Conservation (phyloP, 2,888 invertebrate genomes). For the Lingula anatina region DNA sequence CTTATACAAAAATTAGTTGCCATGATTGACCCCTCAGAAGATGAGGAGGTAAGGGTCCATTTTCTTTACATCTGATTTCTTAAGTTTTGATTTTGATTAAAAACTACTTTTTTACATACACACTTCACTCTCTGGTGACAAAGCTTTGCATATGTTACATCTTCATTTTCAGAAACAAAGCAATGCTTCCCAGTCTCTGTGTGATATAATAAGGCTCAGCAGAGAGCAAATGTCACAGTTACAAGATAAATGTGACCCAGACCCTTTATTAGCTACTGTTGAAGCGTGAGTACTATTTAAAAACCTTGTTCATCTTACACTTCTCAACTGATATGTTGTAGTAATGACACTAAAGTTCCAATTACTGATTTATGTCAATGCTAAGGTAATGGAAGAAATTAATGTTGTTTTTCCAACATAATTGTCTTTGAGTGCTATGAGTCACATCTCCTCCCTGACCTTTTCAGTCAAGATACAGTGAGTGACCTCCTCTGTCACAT, state of each 20-base stretch:
- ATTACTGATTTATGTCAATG: too few species aligned
- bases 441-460: neutral
- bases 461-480: conserved; percentile 62
- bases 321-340: too few species aligned
- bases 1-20: conserved; percentile 75
- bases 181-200: conserved; percentile 82
- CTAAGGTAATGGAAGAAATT: too few species aligned
- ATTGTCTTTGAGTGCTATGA: too few species aligned
- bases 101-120: neutral
- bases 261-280: conserved; percentile 68
- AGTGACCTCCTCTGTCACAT: conserved; percentile 69
- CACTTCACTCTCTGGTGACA: too few species aligned
- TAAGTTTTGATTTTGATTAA: neutral
- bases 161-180: conserved; percentile 64
- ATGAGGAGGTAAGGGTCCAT: conserved; percentile 58
- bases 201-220: conserved; percentile 70
- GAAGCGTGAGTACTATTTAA: conserved; percentile 62
- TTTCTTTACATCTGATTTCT: neutral
- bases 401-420: too few species aligned
- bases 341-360: too few species aligned
- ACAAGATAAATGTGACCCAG: conserved; percentile 62
- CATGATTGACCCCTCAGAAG: conserved; percentile 63
- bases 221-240: conserved; percentile 47
- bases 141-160: too few species aligned
- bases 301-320: too few species aligned